A percentile compares a stretch with the other conserved stretches of the same genome.
These are phyloP conservation scores for Tenthredo distinguenda DNA, from an alignment of 2,888 invertebrate genomes.

Conservation along the genomic window DNA sequence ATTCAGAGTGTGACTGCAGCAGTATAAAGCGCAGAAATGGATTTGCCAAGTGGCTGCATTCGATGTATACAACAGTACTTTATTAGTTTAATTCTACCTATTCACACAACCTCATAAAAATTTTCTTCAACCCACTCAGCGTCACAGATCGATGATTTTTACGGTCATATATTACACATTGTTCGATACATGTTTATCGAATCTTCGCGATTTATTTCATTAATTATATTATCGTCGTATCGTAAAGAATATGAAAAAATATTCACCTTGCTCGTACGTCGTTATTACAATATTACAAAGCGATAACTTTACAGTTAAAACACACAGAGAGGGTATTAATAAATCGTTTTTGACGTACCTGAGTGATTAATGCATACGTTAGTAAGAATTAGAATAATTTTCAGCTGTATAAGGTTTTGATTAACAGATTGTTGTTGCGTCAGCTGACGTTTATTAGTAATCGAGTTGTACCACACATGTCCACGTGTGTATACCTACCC, in stretches of 20 bases:
- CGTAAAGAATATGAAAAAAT: neutral
- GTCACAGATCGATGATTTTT: conserved; percentile 23
- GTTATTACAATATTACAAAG: neutral
- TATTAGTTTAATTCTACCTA: neutral
- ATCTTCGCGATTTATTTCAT: neutral
- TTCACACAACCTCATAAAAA: neutral
- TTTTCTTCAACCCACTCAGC: neutral
- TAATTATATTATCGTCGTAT: neutral
- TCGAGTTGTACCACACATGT: neutral
- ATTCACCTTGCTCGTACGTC: neutral
- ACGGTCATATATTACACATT: neutral
- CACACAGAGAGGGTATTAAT: neutral
- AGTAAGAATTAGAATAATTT: neutral
- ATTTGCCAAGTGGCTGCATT: conserved; percentile 26
- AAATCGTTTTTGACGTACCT: neutral
- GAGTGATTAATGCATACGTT: neutral
- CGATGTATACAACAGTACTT: neutral
- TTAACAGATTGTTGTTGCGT: neutral
- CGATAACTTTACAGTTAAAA: neutral
- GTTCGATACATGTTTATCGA: neutral
- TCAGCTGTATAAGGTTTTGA: neutral
- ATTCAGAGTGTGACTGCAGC: conserved; percentile 38
- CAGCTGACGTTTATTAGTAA: neutral
- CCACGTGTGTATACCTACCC: neutral
- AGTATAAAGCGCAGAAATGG: neutral